Percentiles rank a stretch among this genome's conserved stretches.
Conservation (phyloP, 2,888 invertebrate genomes). For the Drosophila rubida region DNA sequence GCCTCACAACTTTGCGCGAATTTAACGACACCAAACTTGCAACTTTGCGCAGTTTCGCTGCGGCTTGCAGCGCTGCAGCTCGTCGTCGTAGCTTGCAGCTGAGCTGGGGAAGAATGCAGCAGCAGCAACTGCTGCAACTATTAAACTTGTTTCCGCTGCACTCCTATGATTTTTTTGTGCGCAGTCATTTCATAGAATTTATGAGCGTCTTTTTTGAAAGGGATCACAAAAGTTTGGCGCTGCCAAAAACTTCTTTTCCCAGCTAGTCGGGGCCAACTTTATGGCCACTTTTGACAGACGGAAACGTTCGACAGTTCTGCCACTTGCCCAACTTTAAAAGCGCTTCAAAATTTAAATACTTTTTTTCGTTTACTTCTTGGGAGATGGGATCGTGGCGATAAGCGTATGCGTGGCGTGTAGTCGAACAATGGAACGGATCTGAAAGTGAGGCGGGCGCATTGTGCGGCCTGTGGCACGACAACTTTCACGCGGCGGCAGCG, state of each 20-base stretch:
- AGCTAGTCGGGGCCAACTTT: conserved; percentile 38
- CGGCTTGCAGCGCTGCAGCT: conserved; percentile 35
- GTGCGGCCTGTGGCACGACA: conserved; percentile 58
- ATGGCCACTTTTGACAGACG: conserved; percentile 61
- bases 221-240: conserved; percentile 62
- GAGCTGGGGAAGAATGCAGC: conserved; percentile 45
- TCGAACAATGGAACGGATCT: conserved; percentile 46
- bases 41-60: conserved; percentile 31
- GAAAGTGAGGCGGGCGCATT: conserved; percentile 42
- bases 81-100: too few species aligned
- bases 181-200: conserved; percentile 75
- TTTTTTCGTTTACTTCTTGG: neutral
- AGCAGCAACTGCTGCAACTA: conserved; percentile 59
- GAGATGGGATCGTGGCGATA: conserved; percentile 53
- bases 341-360: conserved; percentile 1
- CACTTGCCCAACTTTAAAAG: neutral
- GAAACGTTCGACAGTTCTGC: conserved; percentile 24
- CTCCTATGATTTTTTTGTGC: conserved; percentile 42
- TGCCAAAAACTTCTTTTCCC: conserved; percentile 35
- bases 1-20: conserved; percentile 33
- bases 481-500: conserved; percentile 70
- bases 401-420: conserved; percentile 14
- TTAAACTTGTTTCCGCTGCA: conserved; percentile 73
- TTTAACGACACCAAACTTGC: conserved; percentile 74
- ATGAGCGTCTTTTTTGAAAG: conserved; percentile 68